A percentile compares a stretch with the other conserved stretches of the same genome.
phyloP scores from a whole-genome alignment of 2,113 vertebrate species.

The Nibea coibor region DNA sequence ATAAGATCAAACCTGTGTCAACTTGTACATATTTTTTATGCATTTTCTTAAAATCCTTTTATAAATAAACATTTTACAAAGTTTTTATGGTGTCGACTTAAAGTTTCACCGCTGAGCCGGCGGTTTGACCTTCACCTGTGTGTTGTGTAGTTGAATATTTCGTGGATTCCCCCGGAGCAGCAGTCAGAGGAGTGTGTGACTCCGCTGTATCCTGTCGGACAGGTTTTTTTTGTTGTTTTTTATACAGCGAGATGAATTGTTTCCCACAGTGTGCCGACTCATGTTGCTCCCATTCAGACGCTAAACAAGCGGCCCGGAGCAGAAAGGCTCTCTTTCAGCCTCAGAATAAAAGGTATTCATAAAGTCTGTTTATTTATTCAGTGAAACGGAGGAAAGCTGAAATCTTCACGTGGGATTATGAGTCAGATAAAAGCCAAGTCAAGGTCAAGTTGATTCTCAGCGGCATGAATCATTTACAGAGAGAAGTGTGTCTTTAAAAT shows the following conservation, averaged over 20 bases:
- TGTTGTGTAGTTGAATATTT: conserved; percentile 14
- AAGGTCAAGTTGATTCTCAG: background rate
- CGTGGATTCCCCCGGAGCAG: background rate
- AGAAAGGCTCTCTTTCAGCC: conserved; percentile 46
- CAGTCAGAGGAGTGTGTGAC: background rate
- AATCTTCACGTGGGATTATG: background rate
- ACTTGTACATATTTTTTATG: background rate
- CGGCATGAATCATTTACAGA: background rate
- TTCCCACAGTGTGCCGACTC: conserved; percentile 37
- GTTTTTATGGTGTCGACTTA: background rate
- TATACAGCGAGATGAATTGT: background rate
- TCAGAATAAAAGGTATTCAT: conserved; percentile 31
- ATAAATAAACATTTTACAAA: conserved; percentile 4
- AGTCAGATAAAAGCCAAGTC: background rate
- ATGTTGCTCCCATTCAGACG: conserved; percentile 49
- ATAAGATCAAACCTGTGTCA: conserved; percentile 5
- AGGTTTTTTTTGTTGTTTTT: conserved; percentile 37
- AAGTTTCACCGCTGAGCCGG: background rate
- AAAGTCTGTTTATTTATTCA: conserved; percentile 36
- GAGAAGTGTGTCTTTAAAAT: conserved; percentile 8
- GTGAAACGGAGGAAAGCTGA: conserved; percentile 12
- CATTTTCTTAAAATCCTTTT: conserved; percentile 19
- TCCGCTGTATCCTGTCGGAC: conserved; percentile 27
- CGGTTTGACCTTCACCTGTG: background rate
- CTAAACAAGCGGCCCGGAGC: conserved; percentile 7